These are phyloP conservation scores for Pomacea maculata DNA, from an alignment of 1,140 invertebrate genomes.

Conservation along the genomic window DNA sequence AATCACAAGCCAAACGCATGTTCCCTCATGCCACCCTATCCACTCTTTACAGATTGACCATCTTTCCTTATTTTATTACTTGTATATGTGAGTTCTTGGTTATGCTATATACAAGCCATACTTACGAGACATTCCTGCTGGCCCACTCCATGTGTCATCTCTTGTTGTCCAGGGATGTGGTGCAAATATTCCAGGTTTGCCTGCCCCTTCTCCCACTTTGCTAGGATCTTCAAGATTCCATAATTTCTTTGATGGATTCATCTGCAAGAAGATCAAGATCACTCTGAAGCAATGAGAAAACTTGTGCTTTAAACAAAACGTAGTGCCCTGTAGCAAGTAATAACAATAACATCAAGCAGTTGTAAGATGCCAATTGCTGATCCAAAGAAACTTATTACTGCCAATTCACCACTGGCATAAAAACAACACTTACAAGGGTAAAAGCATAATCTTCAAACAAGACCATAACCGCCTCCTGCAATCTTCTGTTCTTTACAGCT, in stretches of 20 bases:
- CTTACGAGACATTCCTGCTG: conserved; percentile 13
- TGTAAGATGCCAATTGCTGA: neutral
- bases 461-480: conserved; percentile 13
- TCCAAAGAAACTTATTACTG: no score
- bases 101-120: neutral
- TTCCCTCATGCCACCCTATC: neutral
- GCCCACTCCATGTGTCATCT: conserved; percentile 72
- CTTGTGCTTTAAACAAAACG: neutral
- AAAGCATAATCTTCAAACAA: conserved; percentile 9
- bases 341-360: no score
- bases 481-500: neutral
- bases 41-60: neutral
- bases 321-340: no score
- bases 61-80: neutral
- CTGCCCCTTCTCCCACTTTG: conserved; percentile 36
- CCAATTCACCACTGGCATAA: no score
- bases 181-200: conserved; percentile 81
- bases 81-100: neutral
- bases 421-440: conserved; percentile 5
- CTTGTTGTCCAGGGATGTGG: conserved; percentile 80
- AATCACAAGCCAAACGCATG: neutral
- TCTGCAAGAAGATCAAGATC: conserved; percentile 3
- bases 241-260: conserved; percentile 53
- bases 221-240: conserved; percentile 54
- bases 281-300: neutral